These are phyloP conservation scores for Protobothrops flavoviridis DNA, from an alignment of 2,113 vertebrate species.

Conservation along the genomic window DNA sequence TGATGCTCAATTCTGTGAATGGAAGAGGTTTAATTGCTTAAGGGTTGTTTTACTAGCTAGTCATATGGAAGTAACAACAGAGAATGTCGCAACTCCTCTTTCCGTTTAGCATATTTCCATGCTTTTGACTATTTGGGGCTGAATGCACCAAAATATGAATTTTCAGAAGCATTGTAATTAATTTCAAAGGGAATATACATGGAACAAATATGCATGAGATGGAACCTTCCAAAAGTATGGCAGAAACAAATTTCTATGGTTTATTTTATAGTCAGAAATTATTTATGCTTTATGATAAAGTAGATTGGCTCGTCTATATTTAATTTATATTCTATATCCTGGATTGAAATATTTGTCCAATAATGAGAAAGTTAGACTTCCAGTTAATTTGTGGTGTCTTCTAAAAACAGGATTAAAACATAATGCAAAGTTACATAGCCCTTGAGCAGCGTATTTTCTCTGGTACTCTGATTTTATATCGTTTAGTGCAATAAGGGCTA, in stretches of 20 bases:
- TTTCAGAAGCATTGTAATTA: not conserved
- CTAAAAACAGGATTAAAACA: not conserved
- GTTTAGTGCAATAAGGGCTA: not conserved
- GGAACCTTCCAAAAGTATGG: not conserved
- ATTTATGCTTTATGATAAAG: not conserved
- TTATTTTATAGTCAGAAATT: not conserved
- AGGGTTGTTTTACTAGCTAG: not conserved
- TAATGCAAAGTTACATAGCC: not conserved
- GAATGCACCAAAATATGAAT: fast-evolving
- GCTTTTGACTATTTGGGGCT: not conserved
- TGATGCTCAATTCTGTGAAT: not conserved
- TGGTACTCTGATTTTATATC: not conserved
- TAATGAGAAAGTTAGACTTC: not conserved
- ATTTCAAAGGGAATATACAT: not conserved
- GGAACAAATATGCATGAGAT: not conserved
- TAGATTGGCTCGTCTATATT: not conserved
- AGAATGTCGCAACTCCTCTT: not conserved
- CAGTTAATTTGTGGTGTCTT: not conserved
- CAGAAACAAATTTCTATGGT: not conserved
- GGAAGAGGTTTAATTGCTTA: not conserved
- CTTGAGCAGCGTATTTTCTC: not conserved
- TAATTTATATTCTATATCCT: not conserved
- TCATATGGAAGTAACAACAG: not conserved
- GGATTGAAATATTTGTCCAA: not conserved
- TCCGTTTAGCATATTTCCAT: fast-evolving